Percentiles rank a stretch among this genome's conserved stretches.
Evolutionary conservation across 2,113 vertebrate genomes (phyloP).

Genomic region (Pteronura brasiliensis): DNA sequence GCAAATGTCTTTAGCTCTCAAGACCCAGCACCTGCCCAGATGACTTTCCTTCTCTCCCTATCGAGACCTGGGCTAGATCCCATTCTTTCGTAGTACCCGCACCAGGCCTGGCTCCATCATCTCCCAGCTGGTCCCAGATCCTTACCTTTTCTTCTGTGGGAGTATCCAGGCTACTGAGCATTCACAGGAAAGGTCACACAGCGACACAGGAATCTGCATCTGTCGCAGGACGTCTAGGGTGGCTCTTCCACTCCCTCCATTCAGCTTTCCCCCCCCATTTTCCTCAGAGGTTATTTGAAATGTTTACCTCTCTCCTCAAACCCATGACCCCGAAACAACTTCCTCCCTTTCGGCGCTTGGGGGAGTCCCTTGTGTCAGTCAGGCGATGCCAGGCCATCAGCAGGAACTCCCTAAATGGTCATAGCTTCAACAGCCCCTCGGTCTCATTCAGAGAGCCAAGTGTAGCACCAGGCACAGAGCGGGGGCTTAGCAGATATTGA

Average conservation of each 20-base stretch:
- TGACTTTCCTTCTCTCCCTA: neutral
- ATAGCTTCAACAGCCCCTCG: neutral
- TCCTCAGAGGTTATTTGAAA: conserved; percentile 1
- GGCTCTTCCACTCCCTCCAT: neutral
- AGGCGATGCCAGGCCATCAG: neutral
- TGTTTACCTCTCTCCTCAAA: neutral
- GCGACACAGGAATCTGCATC: neutral
- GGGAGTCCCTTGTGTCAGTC: neutral
- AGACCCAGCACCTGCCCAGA: neutral
- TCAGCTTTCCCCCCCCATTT: neutral
- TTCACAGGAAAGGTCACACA: neutral
- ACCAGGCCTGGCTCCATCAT: neutral
- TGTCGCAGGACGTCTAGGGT: neutral
- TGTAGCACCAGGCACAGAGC: neutral
- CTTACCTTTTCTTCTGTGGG: neutral
- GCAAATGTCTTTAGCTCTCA: neutral
- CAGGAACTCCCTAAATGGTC: neutral
- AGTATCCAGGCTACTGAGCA: neutral
- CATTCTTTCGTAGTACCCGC: neutral
- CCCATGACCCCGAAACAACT: neutral
- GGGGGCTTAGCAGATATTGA: neutral
- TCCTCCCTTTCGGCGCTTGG: neutral
- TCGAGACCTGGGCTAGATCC: neutral
- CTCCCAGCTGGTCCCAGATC: neutral
- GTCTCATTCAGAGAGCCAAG: neutral